Percentiles rank a stretch among this genome's conserved stretches.
These are phyloP conservation scores for Chaetogeoica ovagalla DNA, from an alignment of 2,888 invertebrate genomes.

Conservation along the genomic window DNA sequence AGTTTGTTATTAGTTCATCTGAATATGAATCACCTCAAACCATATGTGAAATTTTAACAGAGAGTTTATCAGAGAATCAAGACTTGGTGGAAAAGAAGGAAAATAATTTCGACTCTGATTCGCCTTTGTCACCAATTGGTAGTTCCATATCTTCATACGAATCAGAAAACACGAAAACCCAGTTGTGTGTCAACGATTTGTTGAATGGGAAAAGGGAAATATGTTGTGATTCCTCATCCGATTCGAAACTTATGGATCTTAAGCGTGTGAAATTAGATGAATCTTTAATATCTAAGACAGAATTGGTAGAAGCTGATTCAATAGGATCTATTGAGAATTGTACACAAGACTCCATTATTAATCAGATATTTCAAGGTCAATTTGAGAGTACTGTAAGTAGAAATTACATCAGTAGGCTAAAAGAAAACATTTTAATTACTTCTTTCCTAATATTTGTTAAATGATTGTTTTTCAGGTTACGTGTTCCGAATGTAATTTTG, in stretches of 20 bases:
- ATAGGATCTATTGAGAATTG: constrained; percentile 54
- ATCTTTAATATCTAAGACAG: constrained; percentile 6
- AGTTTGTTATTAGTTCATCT: constrained; percentile 42
- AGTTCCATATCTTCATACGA: constrained; percentile 12
- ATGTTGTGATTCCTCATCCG: constrained; percentile 48
- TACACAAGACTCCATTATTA: constrained; percentile 28
- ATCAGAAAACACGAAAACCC: background rate
- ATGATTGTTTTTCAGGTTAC: constrained; percentile 62
- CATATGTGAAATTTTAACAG: constrained; percentile 21
- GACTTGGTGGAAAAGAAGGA: background rate
- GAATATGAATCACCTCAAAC: constrained; percentile 31
- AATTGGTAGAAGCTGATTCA: constrained; percentile 45
- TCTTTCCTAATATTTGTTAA: background rate
- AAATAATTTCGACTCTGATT: background rate
- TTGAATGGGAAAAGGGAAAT: constrained; percentile 49
- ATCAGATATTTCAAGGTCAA: constrained; percentile 65
- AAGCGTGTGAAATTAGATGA: constrained; percentile 50
- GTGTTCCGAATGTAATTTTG: constrained; percentile 66
- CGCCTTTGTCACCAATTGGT: constrained; percentile 5
- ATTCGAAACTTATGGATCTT: constrained; percentile 39
- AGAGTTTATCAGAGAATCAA: constrained; percentile 10
- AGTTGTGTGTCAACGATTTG: constrained; percentile 10
- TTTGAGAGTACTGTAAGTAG: constrained; percentile 66
- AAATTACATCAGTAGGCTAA: constrained; percentile 31
- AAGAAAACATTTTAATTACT: background rate